Evolutionary conservation across 2,888 invertebrate species (phyloP).

Genomic region (Xestoiulus laeticollis): DNA sequence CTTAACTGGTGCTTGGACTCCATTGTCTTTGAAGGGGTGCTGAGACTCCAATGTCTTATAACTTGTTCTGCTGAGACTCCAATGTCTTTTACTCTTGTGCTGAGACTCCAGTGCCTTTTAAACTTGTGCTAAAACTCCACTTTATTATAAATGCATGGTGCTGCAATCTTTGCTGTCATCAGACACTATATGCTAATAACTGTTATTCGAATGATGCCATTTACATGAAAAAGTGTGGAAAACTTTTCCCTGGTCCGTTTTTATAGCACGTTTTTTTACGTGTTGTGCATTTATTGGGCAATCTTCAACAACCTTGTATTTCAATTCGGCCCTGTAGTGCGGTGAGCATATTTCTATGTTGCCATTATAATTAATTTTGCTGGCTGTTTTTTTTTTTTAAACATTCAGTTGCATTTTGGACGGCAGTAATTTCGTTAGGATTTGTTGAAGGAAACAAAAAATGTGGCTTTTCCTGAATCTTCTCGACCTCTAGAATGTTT

Average conservation of each 20-base stretch:
- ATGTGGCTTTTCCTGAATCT: not conserved
- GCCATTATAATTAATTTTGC: not conserved
- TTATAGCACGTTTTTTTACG: not conserved
- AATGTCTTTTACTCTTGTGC: too few species aligned
- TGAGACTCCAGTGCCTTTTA: too few species aligned
- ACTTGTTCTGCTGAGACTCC: too few species aligned
- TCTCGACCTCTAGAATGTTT: not conserved
- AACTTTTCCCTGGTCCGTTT: not conserved
- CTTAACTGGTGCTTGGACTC: too few species aligned
- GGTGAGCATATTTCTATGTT: not conserved
- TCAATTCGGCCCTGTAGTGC: not conserved
- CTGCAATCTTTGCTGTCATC: too few species aligned
- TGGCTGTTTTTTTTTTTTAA: not conserved
- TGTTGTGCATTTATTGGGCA: not conserved
- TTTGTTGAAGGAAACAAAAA: not conserved
- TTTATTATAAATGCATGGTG: too few species aligned
- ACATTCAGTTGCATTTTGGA: not conserved
- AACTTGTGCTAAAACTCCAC: too few species aligned
- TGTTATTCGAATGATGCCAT: too few species aligned
- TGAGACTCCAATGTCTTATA: too few species aligned
- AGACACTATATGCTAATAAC: too few species aligned
- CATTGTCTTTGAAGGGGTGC: too few species aligned
- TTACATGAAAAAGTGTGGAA: too few species aligned
- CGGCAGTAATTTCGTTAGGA: not conserved
- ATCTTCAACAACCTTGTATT: not conserved